Percentiles rank a stretch among this genome's conserved stretches.
Evolutionary conservation across 2,797 vertebrate genomes (phyloP).

Genomic region (Gila robusta): DNA sequence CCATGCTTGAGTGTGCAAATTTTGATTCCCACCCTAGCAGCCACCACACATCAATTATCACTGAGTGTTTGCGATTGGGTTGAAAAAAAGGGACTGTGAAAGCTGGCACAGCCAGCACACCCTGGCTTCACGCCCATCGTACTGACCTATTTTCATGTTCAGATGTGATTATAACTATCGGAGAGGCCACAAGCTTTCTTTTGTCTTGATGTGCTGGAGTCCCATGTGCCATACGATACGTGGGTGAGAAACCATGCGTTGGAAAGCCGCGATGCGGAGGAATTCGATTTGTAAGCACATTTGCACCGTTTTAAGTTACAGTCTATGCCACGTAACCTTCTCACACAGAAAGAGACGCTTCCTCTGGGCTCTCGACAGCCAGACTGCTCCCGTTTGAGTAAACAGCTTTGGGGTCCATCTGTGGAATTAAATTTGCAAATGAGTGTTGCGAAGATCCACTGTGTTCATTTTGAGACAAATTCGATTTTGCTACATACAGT

Average conservation of each 20-base stretch:
- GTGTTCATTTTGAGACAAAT: constrained; percentile 58
- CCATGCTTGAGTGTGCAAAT: constrained; percentile 15
- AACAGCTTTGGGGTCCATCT: constrained; percentile 77
- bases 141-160: constrained; percentile 68
- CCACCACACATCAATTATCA: constrained; percentile 22
- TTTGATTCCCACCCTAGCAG: constrained; percentile 35
- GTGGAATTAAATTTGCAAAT: constrained; percentile 77
- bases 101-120: constrained; percentile 26
- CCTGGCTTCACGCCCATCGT: constrained; percentile 40
- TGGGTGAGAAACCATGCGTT: constrained; percentile 23
- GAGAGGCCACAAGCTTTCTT: constrained; percentile 54
- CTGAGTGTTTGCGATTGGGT: constrained; percentile 24
- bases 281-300: constrained; percentile 15
- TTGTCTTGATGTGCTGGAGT: constrained; percentile 24
- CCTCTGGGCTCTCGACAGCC: constrained; percentile 69
- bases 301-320: constrained; percentile 23
- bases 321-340: constrained; percentile 61
- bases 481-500: constrained; percentile 62
- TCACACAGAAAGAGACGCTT: constrained; percentile 59
- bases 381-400: constrained; percentile 67
- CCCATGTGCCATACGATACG: background rate
- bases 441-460: constrained; percentile 65
- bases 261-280: background rate
- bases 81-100: constrained; percentile 31
- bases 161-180: constrained; percentile 64